phyloP scores from a whole-genome alignment of 2,113 vertebrate genomes.

The Coregonus clupeaformis region DNA sequence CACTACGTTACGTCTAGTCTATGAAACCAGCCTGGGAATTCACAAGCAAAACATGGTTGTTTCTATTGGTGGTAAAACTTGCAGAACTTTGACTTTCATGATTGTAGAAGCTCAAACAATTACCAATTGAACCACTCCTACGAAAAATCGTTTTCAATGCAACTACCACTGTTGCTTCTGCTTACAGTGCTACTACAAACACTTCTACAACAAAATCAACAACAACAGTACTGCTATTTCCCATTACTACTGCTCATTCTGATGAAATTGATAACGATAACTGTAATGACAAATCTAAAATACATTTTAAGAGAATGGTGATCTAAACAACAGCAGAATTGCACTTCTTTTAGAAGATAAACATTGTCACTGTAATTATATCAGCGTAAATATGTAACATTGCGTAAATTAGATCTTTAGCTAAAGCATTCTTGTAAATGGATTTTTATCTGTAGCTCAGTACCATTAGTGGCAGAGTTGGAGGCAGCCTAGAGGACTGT shows the following conservation, averaged over 20 bases:
- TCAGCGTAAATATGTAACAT: slow-evolving; percentile 96
- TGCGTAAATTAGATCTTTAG: slow-evolving; percentile 94
- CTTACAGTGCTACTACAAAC: neutral
- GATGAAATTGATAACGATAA: neutral
- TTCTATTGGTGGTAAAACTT: too few relatives aligned
- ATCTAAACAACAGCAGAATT: neutral
- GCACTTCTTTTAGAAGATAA: slow-evolving; percentile 56
- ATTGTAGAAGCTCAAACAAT: neutral
- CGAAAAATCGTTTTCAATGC: too few relatives aligned
- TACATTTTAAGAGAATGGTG: neutral
- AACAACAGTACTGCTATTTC: neutral
- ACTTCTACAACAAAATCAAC: neutral
- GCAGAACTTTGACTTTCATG: too few relatives aligned
- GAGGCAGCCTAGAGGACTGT: slow-evolving; percentile 87
- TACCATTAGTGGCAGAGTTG: slow-evolving; percentile 93
- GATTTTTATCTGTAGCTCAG: slow-evolving; percentile 94
- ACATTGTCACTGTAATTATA: slow-evolving; percentile 91
- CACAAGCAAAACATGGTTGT: too few relatives aligned
- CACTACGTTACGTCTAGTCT: too few relatives aligned
- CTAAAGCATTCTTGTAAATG: slow-evolving; percentile 95
- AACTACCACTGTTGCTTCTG: neutral
- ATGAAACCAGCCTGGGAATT: too few relatives aligned
- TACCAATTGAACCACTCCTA: neutral
- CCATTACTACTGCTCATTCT: neutral
- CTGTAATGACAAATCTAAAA: neutral